Conservation (phyloP, 2,113 vertebrate species). For the Carlito syrichta region DNA sequence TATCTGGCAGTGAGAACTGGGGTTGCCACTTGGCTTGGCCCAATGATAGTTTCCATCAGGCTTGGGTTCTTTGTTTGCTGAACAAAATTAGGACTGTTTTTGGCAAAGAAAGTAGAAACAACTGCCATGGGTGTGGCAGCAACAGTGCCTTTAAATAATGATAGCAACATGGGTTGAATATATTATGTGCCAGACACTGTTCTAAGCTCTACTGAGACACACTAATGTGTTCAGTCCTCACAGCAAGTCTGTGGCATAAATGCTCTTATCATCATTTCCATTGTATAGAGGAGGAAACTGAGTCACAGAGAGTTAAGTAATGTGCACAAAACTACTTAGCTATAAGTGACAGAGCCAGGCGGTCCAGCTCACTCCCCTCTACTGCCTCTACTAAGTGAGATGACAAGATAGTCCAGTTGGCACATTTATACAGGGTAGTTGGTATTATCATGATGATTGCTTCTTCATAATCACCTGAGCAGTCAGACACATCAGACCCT, state of each 20-base stretch:
- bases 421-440: background rate
- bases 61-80: background rate
- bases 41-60: background rate
- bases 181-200: background rate
- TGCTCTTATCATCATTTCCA: background rate
- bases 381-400: background rate
- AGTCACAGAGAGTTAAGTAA: background rate
- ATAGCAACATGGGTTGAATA: background rate
- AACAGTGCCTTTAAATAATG: background rate
- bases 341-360: background rate
- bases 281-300: background rate
- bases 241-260: background rate
- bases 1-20: background rate
- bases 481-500: background rate
- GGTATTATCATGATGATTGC: background rate
- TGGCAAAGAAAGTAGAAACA: background rate
- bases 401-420: background rate
- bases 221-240: background rate
- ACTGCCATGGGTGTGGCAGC: background rate
- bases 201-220: background rate
- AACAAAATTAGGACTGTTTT: background rate
- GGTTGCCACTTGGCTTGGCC: background rate
- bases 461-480: background rate
- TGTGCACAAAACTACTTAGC: background rate
- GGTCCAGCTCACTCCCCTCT: background rate